Base-by-base conservation (phyloP, 1,140 invertebrate species). In the Eulimnadia texana region DNA sequence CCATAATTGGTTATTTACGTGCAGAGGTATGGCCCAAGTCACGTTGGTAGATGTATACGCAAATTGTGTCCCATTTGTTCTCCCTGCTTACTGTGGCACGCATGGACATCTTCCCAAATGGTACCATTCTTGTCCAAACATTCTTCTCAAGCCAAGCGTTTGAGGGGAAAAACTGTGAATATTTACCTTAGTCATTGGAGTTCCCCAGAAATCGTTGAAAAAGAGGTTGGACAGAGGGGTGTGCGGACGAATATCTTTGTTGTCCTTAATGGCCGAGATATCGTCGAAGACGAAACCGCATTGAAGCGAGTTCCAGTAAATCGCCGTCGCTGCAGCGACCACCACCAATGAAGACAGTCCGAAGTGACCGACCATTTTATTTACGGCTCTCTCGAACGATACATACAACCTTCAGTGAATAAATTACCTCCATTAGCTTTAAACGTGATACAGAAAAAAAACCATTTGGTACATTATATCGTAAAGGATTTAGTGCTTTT, bases 151-250 rank as follows among this genome's bases (percentile, higher is more conserved):
- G 20, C 52, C 11, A 54, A 54, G 52, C 3, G 16, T 20, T 54
- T 13, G 16, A 16, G 33, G 16, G 6, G 33, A 6, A 16, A 16
- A 16, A 42, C 6, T 16, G 16, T 6, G 16, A 42, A 52, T 25
- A 64, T 71, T 69, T 69, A 92, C 91, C 86, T 96, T 95, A 70
- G 91, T 84, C 84, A 98, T 97, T 61, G 93, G 91, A 63, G 93
- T 97, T 61, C 93, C 93, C 93, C 93, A 98, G 71, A 98, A 98
- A 74, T 97, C 93, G 75, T 97, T 96, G 70, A 86, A 84, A 74
- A 97, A 94, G 49, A 97, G 82, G 74, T 94, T 93, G 60, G 82
- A 82, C 50, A 93, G 71, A 1, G 93, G 90, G 50, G 89, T 92
- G 68, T 89, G 83, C 1, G 92, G 90, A 69, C 90, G 78, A 47